phyloP scores from a whole-genome alignment of 1,140 invertebrate genomes.

The Camponotus vicinus region DNA sequence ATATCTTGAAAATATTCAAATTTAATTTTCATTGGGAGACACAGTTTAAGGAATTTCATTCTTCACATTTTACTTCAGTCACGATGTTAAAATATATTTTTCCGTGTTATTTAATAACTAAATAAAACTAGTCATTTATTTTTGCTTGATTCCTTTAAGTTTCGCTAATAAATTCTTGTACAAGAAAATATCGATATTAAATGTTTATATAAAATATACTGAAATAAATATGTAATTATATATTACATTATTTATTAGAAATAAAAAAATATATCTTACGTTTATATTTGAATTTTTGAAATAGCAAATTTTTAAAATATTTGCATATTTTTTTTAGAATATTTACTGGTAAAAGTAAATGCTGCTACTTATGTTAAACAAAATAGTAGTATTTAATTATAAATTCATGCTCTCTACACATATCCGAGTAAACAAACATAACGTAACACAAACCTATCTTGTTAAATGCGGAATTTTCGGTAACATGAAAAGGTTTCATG shows the following conservation, averaged over 20 bases:
- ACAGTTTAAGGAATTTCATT: background rate
- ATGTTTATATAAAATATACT: no score
- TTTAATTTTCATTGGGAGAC: background rate
- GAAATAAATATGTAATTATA: background rate
- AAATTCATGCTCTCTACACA: background rate
- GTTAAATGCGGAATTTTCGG: background rate
- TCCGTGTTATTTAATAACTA: no score
- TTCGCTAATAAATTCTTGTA: background rate
- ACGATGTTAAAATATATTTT: no score
- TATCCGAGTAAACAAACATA: background rate
- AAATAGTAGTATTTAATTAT: constrained; percentile 4
- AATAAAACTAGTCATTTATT: background rate
- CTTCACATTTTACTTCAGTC: no score
- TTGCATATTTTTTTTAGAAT: background rate
- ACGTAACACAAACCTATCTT: background rate
- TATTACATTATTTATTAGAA: background rate
- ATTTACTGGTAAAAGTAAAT: no score
- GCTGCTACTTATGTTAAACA: no score
- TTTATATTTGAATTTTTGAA: background rate
- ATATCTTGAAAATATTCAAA: background rate
- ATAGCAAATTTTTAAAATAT: background rate
- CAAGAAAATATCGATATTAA: background rate
- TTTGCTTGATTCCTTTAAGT: background rate
- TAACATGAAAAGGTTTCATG: background rate
- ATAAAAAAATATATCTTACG: background rate